Evolutionary conservation across 2,113 vertebrate genomes (phyloP).

Genomic region (Cryptotis parvus): DNA sequence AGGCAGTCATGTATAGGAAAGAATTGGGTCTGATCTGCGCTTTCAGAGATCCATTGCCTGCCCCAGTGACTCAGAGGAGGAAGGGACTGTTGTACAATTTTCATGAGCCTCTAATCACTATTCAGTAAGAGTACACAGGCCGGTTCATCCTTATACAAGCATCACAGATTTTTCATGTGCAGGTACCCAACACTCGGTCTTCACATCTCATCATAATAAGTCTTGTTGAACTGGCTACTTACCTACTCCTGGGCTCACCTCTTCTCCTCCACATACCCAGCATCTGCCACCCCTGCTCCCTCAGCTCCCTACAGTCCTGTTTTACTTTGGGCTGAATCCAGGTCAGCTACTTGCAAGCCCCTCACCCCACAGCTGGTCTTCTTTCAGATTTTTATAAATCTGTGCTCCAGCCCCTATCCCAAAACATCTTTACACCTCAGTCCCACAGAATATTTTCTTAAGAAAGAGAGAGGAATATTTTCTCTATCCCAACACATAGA

Average conservation of each 20-base stretch:
- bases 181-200: not conserved
- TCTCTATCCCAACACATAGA: not conserved
- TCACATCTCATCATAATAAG: rapidly evolving
- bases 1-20: not conserved
- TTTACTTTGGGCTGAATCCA: too few species aligned
- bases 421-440: not conserved
- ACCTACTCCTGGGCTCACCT: not conserved
- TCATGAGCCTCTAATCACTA: not conserved
- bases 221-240: not conserved
- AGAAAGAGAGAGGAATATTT: too few species aligned
- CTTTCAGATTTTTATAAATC: not conserved
- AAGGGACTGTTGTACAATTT: not conserved
- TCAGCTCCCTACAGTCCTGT: not conserved
- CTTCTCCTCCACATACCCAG: not conserved
- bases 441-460: too few species aligned
- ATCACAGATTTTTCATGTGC: not conserved
- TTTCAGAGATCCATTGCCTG: not conserved
- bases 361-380: not conserved
- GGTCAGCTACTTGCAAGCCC: not conserved
- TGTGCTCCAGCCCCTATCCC: not conserved
- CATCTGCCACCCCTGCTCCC: not conserved
- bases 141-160: not conserved
- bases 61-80: too few species aligned
- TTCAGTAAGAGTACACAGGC: not conserved
- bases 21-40: not conserved